Percentiles rank a stretch among this genome's conserved stretches.
Conservation (phyloP, 2,888 invertebrate genomes). For the Drosophila subquinaria region DNA sequence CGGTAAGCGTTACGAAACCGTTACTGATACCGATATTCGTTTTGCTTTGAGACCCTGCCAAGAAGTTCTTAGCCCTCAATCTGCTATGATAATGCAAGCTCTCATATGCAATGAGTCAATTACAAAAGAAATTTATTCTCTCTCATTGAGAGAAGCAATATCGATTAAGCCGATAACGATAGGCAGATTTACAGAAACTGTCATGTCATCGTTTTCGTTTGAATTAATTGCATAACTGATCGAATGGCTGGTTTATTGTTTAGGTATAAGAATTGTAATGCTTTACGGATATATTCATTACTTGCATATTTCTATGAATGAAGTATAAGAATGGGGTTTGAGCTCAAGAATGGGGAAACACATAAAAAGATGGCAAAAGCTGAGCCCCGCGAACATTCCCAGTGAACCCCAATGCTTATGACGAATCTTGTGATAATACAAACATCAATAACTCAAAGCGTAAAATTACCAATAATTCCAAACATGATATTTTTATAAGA, state of each 20-base stretch:
- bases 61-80: too few species aligned
- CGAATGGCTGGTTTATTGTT: not conserved
- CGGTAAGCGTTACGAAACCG: too few species aligned
- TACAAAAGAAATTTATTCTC: not conserved
- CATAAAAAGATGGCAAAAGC: constrained; percentile 28
- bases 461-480: not conserved
- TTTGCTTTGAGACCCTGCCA: too few species aligned
- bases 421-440: constrained; percentile 37
- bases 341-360: constrained; percentile 36
- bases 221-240: not conserved
- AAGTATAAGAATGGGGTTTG: constrained; percentile 24
- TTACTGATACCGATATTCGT: too few species aligned
- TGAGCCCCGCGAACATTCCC: constrained; percentile 49
- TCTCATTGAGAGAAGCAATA: not conserved
- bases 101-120: not conserved
- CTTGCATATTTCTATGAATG: constrained; percentile 20
- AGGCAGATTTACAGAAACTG: not conserved
- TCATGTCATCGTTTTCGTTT: not conserved
- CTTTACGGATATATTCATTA: not conserved
- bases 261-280: not conserved
- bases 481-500: not conserved
- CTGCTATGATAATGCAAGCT: too few species aligned
- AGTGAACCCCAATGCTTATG: constrained; percentile 39
- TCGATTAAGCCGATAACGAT: not conserved
- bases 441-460: constrained; percentile 33